Conservation (phyloP, 2,113 vertebrate species). For the Scophthalmus maximus region DNA sequence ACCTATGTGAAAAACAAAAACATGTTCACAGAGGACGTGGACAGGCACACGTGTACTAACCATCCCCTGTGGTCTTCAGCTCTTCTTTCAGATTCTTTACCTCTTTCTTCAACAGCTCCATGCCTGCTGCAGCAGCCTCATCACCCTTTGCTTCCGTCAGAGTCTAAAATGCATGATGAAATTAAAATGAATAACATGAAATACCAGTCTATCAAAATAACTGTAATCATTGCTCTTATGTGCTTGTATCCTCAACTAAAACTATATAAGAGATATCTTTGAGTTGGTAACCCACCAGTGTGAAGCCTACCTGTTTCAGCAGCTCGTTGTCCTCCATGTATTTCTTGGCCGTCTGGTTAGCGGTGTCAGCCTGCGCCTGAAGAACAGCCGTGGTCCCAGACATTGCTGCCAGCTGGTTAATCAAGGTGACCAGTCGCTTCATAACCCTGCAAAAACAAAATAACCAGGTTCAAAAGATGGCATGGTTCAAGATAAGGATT, state of each 20-base stretch:
- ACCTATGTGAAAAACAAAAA: too few relatives aligned
- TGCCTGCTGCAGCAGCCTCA: conserved; percentile 69
- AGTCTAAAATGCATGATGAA: conserved; percentile 73
- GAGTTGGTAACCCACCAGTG: background rate
- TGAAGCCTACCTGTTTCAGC: conserved; percentile 84
- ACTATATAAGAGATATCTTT: background rate
- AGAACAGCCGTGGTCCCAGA: conserved; percentile 80
- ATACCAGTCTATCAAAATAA: background rate
- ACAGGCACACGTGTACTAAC: conserved; percentile 69
- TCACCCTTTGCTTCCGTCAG: conserved; percentile 77
- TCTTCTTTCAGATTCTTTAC: conserved; percentile 84
- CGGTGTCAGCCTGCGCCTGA: conserved; percentile 86
- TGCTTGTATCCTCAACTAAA: background rate
- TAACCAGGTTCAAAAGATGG: background rate
- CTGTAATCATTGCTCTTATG: background rate
- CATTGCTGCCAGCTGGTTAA: conserved; percentile 88
- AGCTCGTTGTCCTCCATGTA: conserved; percentile 90
- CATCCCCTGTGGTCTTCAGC: conserved; percentile 82
- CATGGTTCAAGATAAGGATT: background rate
- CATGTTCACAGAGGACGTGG: background rate
- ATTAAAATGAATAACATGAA: background rate
- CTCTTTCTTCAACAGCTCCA: conserved; percentile 84
- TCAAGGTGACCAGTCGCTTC: conserved; percentile 90
- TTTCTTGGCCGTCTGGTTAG: conserved; percentile 87
- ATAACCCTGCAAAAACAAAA: conserved; percentile 76